Evolutionary conservation across 1,140 invertebrate genomes (phyloP).

Genomic region (Reticulitermes speratus): DNA sequence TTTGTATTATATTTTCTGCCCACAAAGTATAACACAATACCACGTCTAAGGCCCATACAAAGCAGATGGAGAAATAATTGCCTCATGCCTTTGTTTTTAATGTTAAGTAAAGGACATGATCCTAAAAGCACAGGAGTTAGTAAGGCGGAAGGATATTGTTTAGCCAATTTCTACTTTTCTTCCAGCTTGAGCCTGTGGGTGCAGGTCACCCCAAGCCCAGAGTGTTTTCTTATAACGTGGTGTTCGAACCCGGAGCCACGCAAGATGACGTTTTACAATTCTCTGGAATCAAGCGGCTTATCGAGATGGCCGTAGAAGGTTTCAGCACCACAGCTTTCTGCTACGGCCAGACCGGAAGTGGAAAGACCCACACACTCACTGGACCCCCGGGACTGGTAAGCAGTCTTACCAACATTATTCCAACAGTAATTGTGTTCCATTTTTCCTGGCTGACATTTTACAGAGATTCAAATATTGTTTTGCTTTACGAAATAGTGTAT

Average conservation of each 20-base stretch:
- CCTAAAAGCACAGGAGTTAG: too few relatives aligned
- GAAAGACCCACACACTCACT: slow-evolving; percentile 94
- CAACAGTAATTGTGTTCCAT: neutral
- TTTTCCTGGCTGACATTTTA: neutral
- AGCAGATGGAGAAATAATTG: too few relatives aligned
- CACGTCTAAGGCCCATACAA: too few relatives aligned
- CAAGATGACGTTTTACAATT: slow-evolving; percentile 66
- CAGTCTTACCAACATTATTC: neutral
- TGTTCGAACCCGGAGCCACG: slow-evolving; percentile 83
- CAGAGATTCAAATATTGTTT: too few relatives aligned
- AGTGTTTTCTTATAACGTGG: slow-evolving; percentile 82
- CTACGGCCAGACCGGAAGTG: slow-evolving; percentile 96
- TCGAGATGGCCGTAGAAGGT: slow-evolving; percentile 90
- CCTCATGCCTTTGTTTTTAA: too few relatives aligned
- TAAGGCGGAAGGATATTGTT: too few relatives aligned
- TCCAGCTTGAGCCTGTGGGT: slow-evolving; percentile 27
- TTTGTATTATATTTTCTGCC: too few relatives aligned
- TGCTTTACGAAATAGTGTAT: too few relatives aligned
- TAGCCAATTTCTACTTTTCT: neutral
- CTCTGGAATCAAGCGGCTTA: slow-evolving; percentile 74
- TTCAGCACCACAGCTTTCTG: slow-evolving; percentile 93
- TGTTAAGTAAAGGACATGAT: neutral
- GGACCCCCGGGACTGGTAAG: slow-evolving; percentile 83
- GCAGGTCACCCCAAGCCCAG: slow-evolving; percentile 64
- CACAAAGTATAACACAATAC: too few relatives aligned